A percentile compares a stretch with the other conserved stretches of the same genome.
These are phyloP conservation scores for Luehdorfia chinensis DNA, from an alignment of 1,140 invertebrate genomes.

Conservation along the genomic window DNA sequence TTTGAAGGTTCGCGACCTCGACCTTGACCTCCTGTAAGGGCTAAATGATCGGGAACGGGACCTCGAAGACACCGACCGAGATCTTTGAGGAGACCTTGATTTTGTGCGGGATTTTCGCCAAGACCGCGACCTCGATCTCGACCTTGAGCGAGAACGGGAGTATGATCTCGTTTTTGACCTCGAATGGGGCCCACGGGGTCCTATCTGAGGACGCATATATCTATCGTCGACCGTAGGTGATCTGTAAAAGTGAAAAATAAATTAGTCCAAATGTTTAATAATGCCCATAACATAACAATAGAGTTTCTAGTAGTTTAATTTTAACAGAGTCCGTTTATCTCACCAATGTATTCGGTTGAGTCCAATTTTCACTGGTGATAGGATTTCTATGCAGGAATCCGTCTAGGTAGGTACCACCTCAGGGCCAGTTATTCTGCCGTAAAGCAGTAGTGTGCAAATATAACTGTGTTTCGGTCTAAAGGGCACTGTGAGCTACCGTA, in stretches of 20 bases:
- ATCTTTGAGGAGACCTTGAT: constrained; percentile 30
- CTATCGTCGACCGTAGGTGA: constrained; percentile 10
- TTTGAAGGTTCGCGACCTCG: constrained; percentile 24
- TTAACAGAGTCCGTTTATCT: too few relatives aligned
- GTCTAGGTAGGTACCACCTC: too few relatives aligned
- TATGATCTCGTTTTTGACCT: constrained; percentile 18
- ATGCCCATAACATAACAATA: too few relatives aligned
- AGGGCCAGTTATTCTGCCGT: too few relatives aligned
- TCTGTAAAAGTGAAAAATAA: constrained; percentile 16
- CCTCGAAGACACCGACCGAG: constrained; percentile 52
- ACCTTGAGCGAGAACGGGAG: constrained; percentile 31
- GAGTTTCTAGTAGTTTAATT: too few relatives aligned
- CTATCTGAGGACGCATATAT: constrained; percentile 13
- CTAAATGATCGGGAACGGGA: constrained; percentile 36
- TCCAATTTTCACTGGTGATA: too few relatives aligned
- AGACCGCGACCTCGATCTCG: constrained; percentile 42
- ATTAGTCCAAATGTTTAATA: too few relatives aligned
- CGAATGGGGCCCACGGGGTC: constrained; percentile 27
- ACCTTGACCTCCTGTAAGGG: constrained; percentile 12
- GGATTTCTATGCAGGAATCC: too few relatives aligned
- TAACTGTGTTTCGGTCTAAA: too few relatives aligned
- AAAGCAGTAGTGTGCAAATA: too few relatives aligned
- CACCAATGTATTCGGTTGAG: too few relatives aligned
- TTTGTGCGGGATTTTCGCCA: constrained; percentile 40
- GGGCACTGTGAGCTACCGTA: too few relatives aligned